Percentiles rank a stretch among this genome's conserved stretches.
These are phyloP conservation scores for Drosophila nikananu DNA, from an alignment of 1,140 invertebrate genomes.

Conservation along the genomic window DNA sequence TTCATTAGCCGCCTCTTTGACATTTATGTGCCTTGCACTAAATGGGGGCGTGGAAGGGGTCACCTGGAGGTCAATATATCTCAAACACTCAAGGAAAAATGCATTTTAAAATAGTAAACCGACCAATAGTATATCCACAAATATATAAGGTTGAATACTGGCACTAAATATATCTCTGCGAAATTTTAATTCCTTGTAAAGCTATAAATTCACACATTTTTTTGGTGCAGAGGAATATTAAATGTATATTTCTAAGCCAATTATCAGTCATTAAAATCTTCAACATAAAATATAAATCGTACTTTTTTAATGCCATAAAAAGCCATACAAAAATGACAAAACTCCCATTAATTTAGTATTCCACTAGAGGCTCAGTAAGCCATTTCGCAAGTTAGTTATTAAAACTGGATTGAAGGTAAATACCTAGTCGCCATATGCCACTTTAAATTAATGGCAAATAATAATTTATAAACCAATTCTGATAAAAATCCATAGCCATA, in stretches of 20 bases:
- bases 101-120: background rate
- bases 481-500: constrained; percentile 43
- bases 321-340: background rate
- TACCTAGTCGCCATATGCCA: constrained; percentile 11
- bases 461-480: constrained; percentile 42
- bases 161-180: no score
- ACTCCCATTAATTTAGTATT: background rate
- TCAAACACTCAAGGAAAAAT: background rate
- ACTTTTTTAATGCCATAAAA: background rate
- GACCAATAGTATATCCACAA: no score
- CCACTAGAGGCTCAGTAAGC: background rate
- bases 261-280: background rate
- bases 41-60: constrained; percentile 10
- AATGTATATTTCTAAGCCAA: background rate
- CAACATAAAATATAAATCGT: background rate
- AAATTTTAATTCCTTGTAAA: no score
- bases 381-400: constrained; percentile 22
- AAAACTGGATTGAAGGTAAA: constrained; percentile 26
- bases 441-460: constrained; percentile 45
- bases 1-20: constrained; percentile 45
- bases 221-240: background rate
- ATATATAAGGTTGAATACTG: no score
- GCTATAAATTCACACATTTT: background rate
- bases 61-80: background rate
- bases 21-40: constrained; percentile 48